Conservation (phyloP, 2,113 vertebrate species). For the Pygoscelis adeliae region DNA sequence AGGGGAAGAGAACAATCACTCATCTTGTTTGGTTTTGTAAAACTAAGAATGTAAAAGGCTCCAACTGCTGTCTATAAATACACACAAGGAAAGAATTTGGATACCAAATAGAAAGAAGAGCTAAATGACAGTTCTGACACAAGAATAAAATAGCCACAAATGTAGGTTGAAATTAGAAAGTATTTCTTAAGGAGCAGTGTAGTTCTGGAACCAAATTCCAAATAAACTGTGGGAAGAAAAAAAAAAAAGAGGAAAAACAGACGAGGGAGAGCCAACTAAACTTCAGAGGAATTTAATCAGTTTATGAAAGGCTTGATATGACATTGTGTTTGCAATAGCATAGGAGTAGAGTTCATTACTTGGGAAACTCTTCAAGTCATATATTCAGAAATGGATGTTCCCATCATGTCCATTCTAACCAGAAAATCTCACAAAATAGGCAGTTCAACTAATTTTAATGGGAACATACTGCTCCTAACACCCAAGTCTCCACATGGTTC, state of each 20-base stretch:
- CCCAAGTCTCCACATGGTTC: neutral
- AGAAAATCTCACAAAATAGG: neutral
- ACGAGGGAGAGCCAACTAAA: neutral
- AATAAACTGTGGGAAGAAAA: neutral
- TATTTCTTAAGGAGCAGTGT: neutral
- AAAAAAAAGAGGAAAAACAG: neutral
- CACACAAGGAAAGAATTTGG: neutral
- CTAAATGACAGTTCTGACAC: neutral
- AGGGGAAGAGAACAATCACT: neutral
- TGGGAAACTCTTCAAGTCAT: neutral
- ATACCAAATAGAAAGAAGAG: neutral
- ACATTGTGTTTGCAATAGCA: neutral
- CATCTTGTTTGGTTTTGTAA: neutral
- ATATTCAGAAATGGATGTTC: neutral
- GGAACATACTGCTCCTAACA: neutral
- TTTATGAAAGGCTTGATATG: neutral
- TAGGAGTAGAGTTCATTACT: neutral
- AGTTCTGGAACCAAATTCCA: neutral
- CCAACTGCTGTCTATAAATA: neutral
- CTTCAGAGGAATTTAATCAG: neutral
- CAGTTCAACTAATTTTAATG: neutral
- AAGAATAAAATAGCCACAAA: neutral
- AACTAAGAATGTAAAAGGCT: neutral
- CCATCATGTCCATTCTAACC: neutral
- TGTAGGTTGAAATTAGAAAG: neutral